Evolutionary conservation across 2,797 vertebrate genomes (phyloP).

Genomic region (Ctenochaetus hawaiiensis): DNA sequence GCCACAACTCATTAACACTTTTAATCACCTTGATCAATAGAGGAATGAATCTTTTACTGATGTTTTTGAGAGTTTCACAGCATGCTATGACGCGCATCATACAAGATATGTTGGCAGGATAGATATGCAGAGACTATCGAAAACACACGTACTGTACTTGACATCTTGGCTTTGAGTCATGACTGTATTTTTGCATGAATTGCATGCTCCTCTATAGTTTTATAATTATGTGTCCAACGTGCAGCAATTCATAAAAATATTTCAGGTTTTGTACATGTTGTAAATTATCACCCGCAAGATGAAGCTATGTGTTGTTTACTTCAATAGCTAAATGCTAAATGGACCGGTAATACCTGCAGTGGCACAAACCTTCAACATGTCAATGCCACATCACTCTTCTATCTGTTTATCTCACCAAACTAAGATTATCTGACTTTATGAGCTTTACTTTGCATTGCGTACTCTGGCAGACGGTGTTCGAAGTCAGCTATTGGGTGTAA

Average conservation of each 20-base stretch:
- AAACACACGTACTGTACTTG: not conserved
- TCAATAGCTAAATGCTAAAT: not conserved
- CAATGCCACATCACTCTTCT: not conserved
- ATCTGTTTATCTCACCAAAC: not conserved
- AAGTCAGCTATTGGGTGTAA: not conserved
- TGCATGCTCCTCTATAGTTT: not conserved
- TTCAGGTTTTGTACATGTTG: slow-evolving; percentile 1
- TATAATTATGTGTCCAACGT: not conserved
- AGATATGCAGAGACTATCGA: not conserved
- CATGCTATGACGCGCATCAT: slow-evolving; percentile 21
- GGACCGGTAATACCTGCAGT: too few relatives aligned
- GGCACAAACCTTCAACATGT: not conserved
- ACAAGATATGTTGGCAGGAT: not conserved
- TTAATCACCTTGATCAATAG: slow-evolving; percentile 19
- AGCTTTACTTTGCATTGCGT: not conserved
- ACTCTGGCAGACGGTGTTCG: not conserved
- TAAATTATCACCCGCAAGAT: not conserved
- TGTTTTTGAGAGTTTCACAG: slow-evolving; percentile 46
- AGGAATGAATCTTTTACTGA: slow-evolving; percentile 50
- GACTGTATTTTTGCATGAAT: not conserved
- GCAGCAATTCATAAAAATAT: not conserved
- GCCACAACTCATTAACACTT: slow-evolving; percentile 1
- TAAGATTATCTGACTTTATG: not conserved
- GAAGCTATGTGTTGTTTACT: not conserved
- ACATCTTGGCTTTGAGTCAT: not conserved